Percentiles rank a stretch among this genome's conserved stretches.
Evolutionary conservation across 2,113 vertebrate genomes (phyloP).

Genomic region (Isurus oxyrinchus): DNA sequence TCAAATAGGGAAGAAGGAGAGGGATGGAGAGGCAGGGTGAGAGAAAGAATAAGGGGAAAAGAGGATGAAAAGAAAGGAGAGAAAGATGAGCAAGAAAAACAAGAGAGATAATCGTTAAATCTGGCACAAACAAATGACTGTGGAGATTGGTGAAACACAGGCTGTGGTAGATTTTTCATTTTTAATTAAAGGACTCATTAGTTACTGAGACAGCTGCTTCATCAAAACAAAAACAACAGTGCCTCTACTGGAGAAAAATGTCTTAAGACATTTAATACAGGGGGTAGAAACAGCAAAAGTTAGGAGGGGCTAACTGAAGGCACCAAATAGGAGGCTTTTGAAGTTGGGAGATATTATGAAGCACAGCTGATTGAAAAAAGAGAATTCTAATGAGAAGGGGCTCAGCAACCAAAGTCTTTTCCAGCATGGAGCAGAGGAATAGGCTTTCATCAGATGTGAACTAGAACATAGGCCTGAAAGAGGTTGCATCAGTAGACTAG

Average conservation of each 20-base stretch:
- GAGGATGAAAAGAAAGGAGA: background rate
- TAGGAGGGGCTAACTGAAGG: background rate
- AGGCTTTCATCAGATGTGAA: background rate
- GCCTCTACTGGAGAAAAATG: background rate
- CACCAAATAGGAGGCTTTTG: background rate
- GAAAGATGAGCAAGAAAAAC: slow-evolving; percentile 28
- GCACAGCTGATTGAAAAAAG: background rate
- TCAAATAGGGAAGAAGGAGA: background rate
- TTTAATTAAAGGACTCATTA: background rate
- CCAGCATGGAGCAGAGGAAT: background rate
- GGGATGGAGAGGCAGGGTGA: background rate
- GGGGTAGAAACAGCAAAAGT: background rate
- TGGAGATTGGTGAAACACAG: background rate
- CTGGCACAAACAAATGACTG: background rate
- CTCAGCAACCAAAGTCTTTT: background rate
- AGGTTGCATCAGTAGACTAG: background rate
- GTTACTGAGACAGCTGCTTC: background rate
- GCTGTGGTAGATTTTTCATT: background rate
- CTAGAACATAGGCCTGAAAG: background rate
- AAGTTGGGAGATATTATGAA: background rate
- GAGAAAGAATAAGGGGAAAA: slow-evolving; percentile 21
- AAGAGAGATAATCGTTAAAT: slow-evolving; percentile 18
- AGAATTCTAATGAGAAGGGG: background rate
- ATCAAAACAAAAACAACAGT: background rate
- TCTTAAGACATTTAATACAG: background rate